Evolutionary conservation across 2,888 invertebrate genomes (phyloP), one percentile per base, ranked within the genome.

Genomic region (Leucophenga montana): DNA sequence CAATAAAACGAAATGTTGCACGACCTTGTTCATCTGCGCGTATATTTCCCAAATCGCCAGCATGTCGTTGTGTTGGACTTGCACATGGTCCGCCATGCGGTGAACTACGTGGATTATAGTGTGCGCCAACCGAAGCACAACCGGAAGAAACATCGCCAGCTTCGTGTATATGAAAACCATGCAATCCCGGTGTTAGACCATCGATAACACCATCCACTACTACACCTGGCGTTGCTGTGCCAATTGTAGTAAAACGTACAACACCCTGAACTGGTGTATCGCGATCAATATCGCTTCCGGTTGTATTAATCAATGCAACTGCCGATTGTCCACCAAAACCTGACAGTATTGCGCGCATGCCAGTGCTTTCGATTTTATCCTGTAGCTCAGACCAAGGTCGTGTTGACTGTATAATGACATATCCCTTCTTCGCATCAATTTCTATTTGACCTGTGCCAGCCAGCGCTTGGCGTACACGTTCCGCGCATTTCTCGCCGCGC

Each of bases 121-220:
- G 91, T n/a, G 88, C 89, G 31, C 94, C 93, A 68, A 93, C 89
- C 66, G 92, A 92, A 54, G 86, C 81, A 80, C 90, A 91, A 22
- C 90, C 91, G 3, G 89, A 78, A 0, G 94, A 93, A 64, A 95
- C 88, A 88, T 95, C 95, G 0, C 95, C 95, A 84, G 91, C 92
- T 87, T 95, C 94, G 81, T 94, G 93, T 53, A 95, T 89, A 75
- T 89, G 88, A 4, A 89, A 77, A 8, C 86, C 87, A 74, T 89
- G 88, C 68, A 86, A 89, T 75, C 94, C 94, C 44, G 91, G 91
- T 0, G 89, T 77, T 57, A 97, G 89, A 0, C 95, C 95, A 89
- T 97, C 96, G 2, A 97, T 89, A 1, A 94, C 94, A 0, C 97
- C 97, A 85, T 97, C 97, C 2, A 96, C 91, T 0, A 97, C 90